These are phyloP conservation scores for Armadillidium nasatum DNA, from an alignment of 1,140 invertebrate genomes.

Conservation along the genomic window DNA sequence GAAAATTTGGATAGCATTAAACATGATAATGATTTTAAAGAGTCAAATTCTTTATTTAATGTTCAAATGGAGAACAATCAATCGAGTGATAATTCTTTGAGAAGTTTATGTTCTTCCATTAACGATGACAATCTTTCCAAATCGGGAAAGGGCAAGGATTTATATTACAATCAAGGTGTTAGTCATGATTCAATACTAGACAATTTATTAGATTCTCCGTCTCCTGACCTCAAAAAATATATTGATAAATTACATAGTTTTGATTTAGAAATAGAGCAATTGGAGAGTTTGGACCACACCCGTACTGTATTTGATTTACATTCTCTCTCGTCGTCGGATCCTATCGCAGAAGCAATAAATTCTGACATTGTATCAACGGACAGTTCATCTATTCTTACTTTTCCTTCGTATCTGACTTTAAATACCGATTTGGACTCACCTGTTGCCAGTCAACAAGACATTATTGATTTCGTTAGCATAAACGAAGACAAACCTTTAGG, in stretches of 20 bases:
- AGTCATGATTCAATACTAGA: not conserved
- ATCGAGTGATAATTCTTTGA: not conserved
- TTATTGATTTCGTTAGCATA: not conserved
- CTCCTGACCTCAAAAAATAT: not conserved
- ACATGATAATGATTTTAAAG: no score
- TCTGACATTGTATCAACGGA: not conserved
- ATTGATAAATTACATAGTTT: not conserved
- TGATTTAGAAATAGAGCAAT: not conserved
- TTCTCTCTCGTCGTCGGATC: not conserved
- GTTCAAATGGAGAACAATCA: not conserved
- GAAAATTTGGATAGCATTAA: no score
- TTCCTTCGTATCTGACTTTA: not conserved
- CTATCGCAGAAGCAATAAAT: not conserved
- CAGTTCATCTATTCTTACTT: not conserved
- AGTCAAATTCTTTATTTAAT: not conserved
- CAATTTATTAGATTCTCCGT: not conserved
- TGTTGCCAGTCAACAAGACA: not conserved
- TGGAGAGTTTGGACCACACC: not conserved
- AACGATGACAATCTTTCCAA: not conserved
- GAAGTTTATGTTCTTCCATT: not conserved
- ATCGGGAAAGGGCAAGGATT: no score
- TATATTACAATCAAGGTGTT: no score
- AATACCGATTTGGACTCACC: not conserved
- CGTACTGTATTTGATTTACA: not conserved
- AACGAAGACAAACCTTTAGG: not conserved